A percentile compares a stretch with the other conserved stretches of the same genome.
Evolutionary conservation across 1,140 invertebrate genomes (phyloP).

Genomic region (Drosophila nikananu): DNA sequence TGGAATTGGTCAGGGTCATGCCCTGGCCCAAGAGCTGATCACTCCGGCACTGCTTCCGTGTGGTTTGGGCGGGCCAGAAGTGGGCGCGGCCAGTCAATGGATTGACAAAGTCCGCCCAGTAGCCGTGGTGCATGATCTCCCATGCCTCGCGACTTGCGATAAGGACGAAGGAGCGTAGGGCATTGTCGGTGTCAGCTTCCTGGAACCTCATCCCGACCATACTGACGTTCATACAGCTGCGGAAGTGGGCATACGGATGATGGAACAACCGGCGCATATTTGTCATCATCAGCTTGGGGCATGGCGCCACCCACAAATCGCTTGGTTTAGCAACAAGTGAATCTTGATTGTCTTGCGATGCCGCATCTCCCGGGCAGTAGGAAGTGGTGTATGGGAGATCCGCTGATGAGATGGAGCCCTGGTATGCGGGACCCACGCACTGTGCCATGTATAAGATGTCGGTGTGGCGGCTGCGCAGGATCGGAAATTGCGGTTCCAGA

Average conservation of each 20-base stretch:
- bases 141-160: conserved; percentile 36
- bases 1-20: conserved; percentile 17
- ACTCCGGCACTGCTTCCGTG: conserved; percentile 4
- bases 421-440: conserved; percentile 52
- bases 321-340: conserved; percentile 4
- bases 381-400: conserved; percentile 7
- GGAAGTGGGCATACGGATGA: conserved; percentile 21
- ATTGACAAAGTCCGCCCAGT: conserved; percentile 71
- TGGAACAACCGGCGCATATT: conserved; percentile 27
- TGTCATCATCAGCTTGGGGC: conserved; percentile 45
- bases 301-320: conserved; percentile 15
- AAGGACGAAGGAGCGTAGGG: conserved; percentile 53
- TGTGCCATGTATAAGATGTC: conserved; percentile 63
- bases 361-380: conserved; percentile 1
- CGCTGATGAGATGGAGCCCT: conserved; percentile 33
- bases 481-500: conserved; percentile 16
- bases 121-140: conserved; percentile 49
- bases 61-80: conserved; percentile 19
- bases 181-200: conserved; percentile 31
- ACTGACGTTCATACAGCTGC: conserved; percentile 36
- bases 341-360: background rate
- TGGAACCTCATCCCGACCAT: conserved; percentile 51
- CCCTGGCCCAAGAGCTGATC: conserved; percentile 32
- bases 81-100: conserved; percentile 63
- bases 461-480: conserved; percentile 32